Conservation (phyloP, 2,888 invertebrate species). For the Megalurothrips usitatus region DNA sequence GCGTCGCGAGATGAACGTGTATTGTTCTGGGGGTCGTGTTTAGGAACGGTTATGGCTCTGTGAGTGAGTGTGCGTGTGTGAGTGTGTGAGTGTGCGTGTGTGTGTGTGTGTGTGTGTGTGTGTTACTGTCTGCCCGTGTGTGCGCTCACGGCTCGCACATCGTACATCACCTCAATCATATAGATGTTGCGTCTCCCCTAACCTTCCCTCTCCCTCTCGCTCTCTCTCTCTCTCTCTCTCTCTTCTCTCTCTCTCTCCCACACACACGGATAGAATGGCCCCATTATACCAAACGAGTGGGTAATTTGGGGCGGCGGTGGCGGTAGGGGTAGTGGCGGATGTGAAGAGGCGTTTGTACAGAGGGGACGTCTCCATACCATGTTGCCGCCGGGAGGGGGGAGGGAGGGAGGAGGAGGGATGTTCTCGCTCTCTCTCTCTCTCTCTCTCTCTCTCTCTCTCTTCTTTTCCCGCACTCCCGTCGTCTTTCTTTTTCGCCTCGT, state of each 20-base stretch:
- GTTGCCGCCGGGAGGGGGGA: too few relatives aligned
- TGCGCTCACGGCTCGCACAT: background rate
- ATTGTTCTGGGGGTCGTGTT: slow-evolving; percentile 13
- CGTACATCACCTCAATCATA: slow-evolving; percentile 25
- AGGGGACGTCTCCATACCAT: too few relatives aligned
- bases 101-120: too few relatives aligned
- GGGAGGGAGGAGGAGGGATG: background rate
- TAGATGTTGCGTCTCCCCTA: slow-evolving; percentile 2
- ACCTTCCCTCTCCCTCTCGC: background rate
- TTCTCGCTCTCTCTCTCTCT: background rate
- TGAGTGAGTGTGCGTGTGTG: background rate
- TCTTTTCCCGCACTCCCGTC: too few relatives aligned
- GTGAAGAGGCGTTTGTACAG: background rate
- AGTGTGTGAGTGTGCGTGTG: background rate
- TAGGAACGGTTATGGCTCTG: slow-evolving; percentile 7
- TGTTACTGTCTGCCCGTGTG: background rate
- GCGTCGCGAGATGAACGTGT: slow-evolving; percentile 22
- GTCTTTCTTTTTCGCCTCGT: too few relatives aligned
- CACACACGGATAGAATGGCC: background rate
- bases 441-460: too few relatives aligned
- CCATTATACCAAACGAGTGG: slow-evolving; percentile 22
- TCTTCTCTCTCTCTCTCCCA: background rate
- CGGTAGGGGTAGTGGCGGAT: background rate
- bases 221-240: background rate
- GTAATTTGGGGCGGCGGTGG: background rate